These are phyloP conservation scores for Lota lota DNA, from an alignment of 2,113 vertebrate genomes.

Conservation along the genomic window DNA sequence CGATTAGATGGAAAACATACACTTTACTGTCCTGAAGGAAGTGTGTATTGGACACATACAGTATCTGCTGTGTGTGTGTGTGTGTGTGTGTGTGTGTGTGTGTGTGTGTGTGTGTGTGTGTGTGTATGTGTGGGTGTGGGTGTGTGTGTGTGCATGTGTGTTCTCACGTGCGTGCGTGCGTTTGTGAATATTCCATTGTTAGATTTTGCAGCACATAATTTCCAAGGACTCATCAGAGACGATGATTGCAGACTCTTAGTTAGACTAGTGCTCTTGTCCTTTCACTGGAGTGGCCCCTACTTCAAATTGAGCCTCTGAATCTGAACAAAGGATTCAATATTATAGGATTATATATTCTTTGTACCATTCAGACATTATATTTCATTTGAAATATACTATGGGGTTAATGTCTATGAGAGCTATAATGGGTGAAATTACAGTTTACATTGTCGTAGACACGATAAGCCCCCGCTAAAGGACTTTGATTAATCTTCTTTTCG, in stretches of 20 bases:
- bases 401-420: constrained; percentile 50
- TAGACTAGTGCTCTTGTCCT: constrained; percentile 13
- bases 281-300: constrained; percentile 23
- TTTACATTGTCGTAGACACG: constrained; percentile 47
- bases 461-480: constrained; percentile 20
- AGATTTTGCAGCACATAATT: not conserved
- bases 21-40: too few species aligned
- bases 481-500: constrained; percentile 37
- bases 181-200: not conserved
- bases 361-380: constrained; percentile 36
- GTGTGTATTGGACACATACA: constrained; percentile 6
- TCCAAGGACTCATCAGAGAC: constrained; percentile 17
- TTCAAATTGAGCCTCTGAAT: constrained; percentile 1
- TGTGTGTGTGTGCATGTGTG: not conserved
- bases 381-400: constrained; percentile 42
- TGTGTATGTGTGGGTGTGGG: constrained; percentile 1
- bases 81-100: not conserved
- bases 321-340: constrained; percentile 50
- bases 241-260: not conserved
- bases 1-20: too few species aligned
- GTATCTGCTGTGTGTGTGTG: not conserved
- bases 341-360: constrained; percentile 30
- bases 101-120: too few species aligned
- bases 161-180: not conserved
- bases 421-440: constrained; percentile 37